phyloP scores from a whole-genome alignment of 2,113 vertebrate species.

The Neopipo cinnamomea region DNA sequence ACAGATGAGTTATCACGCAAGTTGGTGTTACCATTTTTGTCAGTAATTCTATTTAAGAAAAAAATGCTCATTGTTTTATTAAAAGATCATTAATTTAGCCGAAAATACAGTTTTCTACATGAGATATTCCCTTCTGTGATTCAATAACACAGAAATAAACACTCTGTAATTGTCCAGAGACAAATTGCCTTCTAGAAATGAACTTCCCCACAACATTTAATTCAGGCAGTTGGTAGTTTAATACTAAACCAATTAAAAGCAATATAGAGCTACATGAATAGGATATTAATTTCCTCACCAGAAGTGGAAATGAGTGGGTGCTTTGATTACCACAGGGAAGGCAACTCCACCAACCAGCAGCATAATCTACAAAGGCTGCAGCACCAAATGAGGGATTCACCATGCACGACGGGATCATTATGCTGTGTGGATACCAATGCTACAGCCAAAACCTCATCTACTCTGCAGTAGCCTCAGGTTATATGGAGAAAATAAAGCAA shows the following conservation, averaged over 20 bases:
- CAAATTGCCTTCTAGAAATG: slow-evolving; percentile 1
- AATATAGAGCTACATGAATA: slow-evolving; percentile 16
- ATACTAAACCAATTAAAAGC: slow-evolving; percentile 48
- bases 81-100: not conserved
- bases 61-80: not conserved
- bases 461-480: not conserved
- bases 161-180: slow-evolving; percentile 21
- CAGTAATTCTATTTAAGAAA: not conserved
- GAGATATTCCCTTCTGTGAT: slow-evolving; percentile 16
- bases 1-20: not conserved
- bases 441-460: slow-evolving; percentile 1
- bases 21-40: not conserved
- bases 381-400: not conserved
- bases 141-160: slow-evolving; percentile 4
- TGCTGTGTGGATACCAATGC: not conserved
- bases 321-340: slow-evolving; percentile 23
- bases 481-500: slow-evolving; percentile 11
- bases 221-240: slow-evolving; percentile 5
- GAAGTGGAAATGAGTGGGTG: not conserved
- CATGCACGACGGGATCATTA: not conserved
- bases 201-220: not conserved
- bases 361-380: slow-evolving; percentile 29
- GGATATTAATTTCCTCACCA: slow-evolving; percentile 26
- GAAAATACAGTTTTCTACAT: not conserved
- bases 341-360: not conserved